phyloP scores from a whole-genome alignment of 2,113 vertebrate genomes.

The Varanus komodoensis region DNA sequence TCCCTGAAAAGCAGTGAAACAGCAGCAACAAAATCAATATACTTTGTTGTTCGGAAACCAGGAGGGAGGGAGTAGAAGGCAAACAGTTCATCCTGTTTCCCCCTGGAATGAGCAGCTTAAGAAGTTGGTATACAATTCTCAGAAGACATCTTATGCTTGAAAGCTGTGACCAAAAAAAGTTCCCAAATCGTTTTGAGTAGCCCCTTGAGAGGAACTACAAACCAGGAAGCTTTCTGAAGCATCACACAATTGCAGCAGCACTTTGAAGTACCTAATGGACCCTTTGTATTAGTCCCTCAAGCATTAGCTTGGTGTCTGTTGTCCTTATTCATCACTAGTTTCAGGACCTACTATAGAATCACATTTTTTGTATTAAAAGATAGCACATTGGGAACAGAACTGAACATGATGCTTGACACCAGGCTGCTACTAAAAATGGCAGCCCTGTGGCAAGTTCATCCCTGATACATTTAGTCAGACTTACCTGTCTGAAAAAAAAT shows the following conservation, averaged over 20 bases:
- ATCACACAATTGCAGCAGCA: background rate
- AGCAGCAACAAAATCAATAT: constrained; percentile 2
- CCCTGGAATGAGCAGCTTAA: background rate
- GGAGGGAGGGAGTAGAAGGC: background rate
- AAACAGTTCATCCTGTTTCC: background rate
- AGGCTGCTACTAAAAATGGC: background rate
- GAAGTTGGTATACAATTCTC: background rate
- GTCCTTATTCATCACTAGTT: background rate
- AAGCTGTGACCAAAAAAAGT: background rate
- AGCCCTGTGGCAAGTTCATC: background rate
- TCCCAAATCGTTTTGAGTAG: background rate
- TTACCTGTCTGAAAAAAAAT: background rate
- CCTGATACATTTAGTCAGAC: background rate
- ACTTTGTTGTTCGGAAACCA: background rate
- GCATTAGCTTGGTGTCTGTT: background rate
- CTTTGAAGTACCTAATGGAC: constrained; percentile 5
- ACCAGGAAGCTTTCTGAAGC: background rate
- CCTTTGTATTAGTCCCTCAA: background rate
- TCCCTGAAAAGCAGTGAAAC: background rate
- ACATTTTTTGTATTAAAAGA: background rate
- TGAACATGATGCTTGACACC: no score
- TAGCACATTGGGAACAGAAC: background rate
- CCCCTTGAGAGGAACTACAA: background rate
- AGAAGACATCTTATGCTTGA: background rate
- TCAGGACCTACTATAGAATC: background rate